These are phyloP conservation scores for Myotis planiceps DNA, from an alignment of 2,797 vertebrate species.

Conservation along the genomic window DNA sequence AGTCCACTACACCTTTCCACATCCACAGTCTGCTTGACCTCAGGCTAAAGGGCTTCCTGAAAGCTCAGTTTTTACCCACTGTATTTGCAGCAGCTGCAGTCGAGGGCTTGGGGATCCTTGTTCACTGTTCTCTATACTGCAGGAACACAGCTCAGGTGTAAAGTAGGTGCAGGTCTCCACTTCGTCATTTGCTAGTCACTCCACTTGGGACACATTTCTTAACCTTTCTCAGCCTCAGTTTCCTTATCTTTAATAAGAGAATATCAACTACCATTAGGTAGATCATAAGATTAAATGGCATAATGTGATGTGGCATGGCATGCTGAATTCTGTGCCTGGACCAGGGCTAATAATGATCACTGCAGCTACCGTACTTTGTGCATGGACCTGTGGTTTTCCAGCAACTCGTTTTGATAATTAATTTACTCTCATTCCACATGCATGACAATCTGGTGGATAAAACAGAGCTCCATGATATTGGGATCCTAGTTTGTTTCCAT, in stretches of 20 bases:
- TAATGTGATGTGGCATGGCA: neutral
- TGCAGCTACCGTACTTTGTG: fast-evolving
- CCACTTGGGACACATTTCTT: neutral
- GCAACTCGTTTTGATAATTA: neutral
- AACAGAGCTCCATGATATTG: neutral
- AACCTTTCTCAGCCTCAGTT: neutral
- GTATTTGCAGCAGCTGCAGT: neutral
- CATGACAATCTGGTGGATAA: neutral
- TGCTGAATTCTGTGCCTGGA: neutral
- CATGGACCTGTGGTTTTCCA: neutral
- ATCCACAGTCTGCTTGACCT: neutral
- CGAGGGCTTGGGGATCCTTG: neutral
- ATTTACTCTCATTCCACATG: neutral
- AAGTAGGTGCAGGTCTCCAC: fast-evolving
- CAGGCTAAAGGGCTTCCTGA: neutral
- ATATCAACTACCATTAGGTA: neutral
- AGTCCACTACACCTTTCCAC: neutral
- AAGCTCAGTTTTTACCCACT: neutral
- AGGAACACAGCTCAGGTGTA: neutral
- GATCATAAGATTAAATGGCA: neutral
- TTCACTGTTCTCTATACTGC: neutral
- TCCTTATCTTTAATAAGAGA: neutral
- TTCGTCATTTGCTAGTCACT: neutral
- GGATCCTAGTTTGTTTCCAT: neutral
- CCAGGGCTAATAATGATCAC: neutral